Evolutionary conservation across 2,797 vertebrate species (phyloP).

Genomic region (Eutrigla gurnardus): DNA sequence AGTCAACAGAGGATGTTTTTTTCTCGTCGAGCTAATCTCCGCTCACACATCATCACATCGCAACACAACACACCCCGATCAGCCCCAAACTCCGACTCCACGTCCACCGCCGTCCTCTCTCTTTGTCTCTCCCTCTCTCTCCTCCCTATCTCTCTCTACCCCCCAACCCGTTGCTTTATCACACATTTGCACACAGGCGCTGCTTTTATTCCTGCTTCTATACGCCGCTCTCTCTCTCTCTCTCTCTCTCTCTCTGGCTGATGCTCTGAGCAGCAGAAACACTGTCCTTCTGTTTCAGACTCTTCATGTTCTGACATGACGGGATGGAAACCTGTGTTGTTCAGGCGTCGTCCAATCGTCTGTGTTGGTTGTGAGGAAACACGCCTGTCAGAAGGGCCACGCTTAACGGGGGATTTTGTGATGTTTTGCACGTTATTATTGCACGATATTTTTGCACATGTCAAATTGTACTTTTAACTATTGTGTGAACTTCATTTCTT

Average conservation of each 20-base stretch:
- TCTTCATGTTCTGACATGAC: conserved; percentile 44
- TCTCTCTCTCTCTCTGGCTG: conserved; percentile 32
- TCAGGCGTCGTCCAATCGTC: conserved; percentile 7
- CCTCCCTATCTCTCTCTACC: conserved; percentile 44
- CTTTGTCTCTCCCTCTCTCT: conserved; percentile 16
- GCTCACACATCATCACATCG: conserved; percentile 57
- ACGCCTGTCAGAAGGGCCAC: no score
- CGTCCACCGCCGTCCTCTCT: conserved; percentile 37
- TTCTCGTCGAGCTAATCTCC: conserved; percentile 65
- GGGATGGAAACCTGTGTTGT: conserved; percentile 35
- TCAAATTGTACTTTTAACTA: no score
- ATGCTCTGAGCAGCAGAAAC: conserved; percentile 43
- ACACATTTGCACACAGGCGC: conserved; percentile 67
- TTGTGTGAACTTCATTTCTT: no score
- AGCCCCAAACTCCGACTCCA: background rate
- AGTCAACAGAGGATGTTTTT: conserved; percentile 61
- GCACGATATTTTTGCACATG: no score
- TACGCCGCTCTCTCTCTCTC: conserved; percentile 30
- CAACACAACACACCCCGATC: conserved; percentile 38
- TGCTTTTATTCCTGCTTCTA: conserved; percentile 40
- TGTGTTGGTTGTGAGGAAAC: background rate
- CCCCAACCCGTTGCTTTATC: conserved; percentile 54
- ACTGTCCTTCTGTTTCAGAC: conserved; percentile 36
- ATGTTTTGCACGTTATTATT: no score
- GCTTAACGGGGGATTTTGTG: no score